Base-by-base conservation (phyloP, 2,888 invertebrate species). In the Drosophila fulvimacula region DNA sequence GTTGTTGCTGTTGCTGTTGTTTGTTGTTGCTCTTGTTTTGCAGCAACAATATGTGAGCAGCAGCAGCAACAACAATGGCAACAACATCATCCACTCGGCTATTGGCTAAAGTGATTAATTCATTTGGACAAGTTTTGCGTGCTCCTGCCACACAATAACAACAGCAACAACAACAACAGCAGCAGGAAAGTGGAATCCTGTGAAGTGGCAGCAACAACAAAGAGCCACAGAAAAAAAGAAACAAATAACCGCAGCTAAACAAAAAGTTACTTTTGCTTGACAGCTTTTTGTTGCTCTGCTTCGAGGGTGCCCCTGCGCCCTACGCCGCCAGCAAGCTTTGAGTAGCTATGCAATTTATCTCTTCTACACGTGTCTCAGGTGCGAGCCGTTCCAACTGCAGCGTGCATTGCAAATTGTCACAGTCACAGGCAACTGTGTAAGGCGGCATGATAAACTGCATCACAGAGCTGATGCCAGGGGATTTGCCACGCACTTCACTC, bases 41-140 rank as follows among this genome's bases (percentile, higher is more conserved):
- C 53, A 46, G 51, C 42, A 46, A 49, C 38, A 52, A 46, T 32
- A 70, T 60, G 60, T 56, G 49, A 55, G 51, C 73, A 71, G n/a
- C 60, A 49, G 51, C 65, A 60, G 39, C 46, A 46, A 51, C 51
- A 51, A 51, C 51, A 52, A 52, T 64, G 62, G 21, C 44, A 59
- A 64, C 66, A 80, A 72, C 83, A 79, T 81, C 85, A 82, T 63
- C 82, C 85, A 82, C 82, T 79, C 69, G 76, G 59, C 76, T 70
- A 81, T 71, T 58, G 73, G 69, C 61, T 79, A 84, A 85, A 85
- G 89, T 89, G 85, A 85, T 85, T 85, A 85, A 85, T 85, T 89
- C 88, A 82, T 89, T 89, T 87, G 89, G 80, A 84, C 85, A 89
- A 85, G 78, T 80, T 85, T 89, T 64, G 46, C 65, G 48, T 38